Evolutionary conservation across 2,888 invertebrate species (phyloP).

Genomic region (Pimpla rufipes): DNA sequence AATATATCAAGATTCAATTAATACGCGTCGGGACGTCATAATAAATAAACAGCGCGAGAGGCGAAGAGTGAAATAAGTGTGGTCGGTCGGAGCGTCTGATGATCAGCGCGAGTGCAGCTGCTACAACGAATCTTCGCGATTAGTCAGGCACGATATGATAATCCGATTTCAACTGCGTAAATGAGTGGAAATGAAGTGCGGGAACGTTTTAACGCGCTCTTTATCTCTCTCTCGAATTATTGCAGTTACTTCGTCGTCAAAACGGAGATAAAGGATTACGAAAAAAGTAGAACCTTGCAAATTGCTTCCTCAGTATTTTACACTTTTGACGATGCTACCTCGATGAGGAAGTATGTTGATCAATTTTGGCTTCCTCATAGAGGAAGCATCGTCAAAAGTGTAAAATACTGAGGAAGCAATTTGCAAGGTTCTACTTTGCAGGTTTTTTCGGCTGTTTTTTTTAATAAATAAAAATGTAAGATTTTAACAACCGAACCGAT

Average conservation of each 20-base stretch:
- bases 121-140: conserved; percentile 57
- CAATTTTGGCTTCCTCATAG: no score
- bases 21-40: conserved; percentile 66
- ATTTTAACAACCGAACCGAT: no score
- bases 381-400: no score
- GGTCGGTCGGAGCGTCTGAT: conserved; percentile 7
- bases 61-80: conserved; percentile 10
- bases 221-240: conserved; percentile 12
- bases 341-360: no score
- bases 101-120: conserved; percentile 56
- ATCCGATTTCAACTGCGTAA: conserved; percentile 72
- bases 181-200: conserved; percentile 58
- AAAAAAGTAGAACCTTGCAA: no score
- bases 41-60: conserved; percentile 62
- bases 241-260: background rate
- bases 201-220: conserved; percentile 16
- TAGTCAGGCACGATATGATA: conserved; percentile 60
- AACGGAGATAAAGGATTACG: conserved; percentile 38
- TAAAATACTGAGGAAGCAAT: no score
- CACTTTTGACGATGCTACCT: no score
- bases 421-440: no score
- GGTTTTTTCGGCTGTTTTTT: no score
- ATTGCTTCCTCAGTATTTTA: no score
- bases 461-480: no score
- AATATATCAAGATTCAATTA: conserved; percentile 70